Base-by-base conservation (phyloP, 2,113 vertebrate species). In the Naja naja region DNA sequence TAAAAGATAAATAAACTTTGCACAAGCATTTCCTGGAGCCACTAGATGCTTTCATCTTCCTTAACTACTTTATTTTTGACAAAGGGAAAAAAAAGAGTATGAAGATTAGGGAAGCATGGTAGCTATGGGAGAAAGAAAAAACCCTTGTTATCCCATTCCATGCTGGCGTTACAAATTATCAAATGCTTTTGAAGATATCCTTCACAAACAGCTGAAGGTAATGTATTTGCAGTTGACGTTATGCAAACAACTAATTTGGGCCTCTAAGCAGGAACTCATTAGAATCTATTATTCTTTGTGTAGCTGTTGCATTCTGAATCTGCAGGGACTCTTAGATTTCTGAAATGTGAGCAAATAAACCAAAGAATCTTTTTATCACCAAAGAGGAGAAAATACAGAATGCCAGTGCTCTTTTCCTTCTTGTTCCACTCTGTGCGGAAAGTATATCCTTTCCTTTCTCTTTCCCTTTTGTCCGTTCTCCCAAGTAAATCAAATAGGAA, bases 1-100 rank as follows among this genome's bases (percentile, higher is more conserved):
- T 97, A 96, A 97, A 97, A 98, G 95, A 97, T 97, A 97, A 97
- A 97, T 97, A 97, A 96, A 90, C 89, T 89, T 94, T 74, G 27
- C 0, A 60, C 90, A 96, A 97, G 96, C 93, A 96, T 96, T 98
- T 98, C 95, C 96, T 93, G 92, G 94, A 97, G 95, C 92, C 96
- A 91, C 30, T 86, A 85, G 85, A 90, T 95, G 94, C 20, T 97
- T 97, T 95, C 45, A 94, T 97, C 95, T 92, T 88, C 93, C 96
- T 93, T 9, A 25, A 52, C 64, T 97, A 20, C 53, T 93, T 2
- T 95, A 92, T 92, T 96, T 95, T 91, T 92, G 54, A 52, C 43
- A 39, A 55, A 22, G 22, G 11, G 47, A 60, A 81, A 23, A 93
- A 74, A 90, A 89, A 89, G 25, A 60, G 30, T 30, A 56, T 34